These are phyloP conservation scores for Meloidogyne floridensis DNA, from an alignment of 1,140 invertebrate genomes.

Conservation along the genomic window DNA sequence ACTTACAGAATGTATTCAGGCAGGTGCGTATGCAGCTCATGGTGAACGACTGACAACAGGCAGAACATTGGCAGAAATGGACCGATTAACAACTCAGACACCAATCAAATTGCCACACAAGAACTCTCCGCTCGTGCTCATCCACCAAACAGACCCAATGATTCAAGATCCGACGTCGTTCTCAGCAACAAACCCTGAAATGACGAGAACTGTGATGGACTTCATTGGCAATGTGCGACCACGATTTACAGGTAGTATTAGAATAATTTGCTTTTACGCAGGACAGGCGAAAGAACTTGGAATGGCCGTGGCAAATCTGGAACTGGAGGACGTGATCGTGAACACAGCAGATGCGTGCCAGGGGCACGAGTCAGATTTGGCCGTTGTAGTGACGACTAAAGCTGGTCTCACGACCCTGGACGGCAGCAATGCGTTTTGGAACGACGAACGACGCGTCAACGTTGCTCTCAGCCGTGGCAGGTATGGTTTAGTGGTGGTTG, in stretches of 20 bases:
- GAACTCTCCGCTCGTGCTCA: neutral
- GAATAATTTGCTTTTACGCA: conserved; percentile 3
- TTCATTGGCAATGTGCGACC: neutral
- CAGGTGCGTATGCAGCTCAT: neutral
- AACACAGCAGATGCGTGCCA: neutral
- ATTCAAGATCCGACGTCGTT: neutral
- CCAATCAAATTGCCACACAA: neutral
- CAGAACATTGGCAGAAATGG: neutral
- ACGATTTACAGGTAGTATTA: neutral
- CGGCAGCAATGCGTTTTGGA: neutral
- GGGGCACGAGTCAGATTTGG: neutral
- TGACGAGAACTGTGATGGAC: neutral
- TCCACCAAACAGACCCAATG: neutral
- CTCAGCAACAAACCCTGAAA: neutral
- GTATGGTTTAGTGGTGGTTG: neutral
- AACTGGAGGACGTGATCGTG: neutral
- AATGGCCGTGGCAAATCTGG: too few species aligned
- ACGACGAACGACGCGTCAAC: neutral
- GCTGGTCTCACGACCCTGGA: neutral
- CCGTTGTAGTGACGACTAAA: neutral
- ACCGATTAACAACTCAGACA: neutral
- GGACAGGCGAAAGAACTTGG: neutral
- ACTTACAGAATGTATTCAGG: conserved; percentile 11
- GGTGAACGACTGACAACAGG: neutral
- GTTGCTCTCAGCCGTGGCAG: conserved; percentile 13